A percentile compares a stretch with the other conserved stretches of the same genome.
These are phyloP conservation scores for Acropternis orthonyx DNA, from an alignment of 2,797 vertebrate species.

Conservation along the genomic window DNA sequence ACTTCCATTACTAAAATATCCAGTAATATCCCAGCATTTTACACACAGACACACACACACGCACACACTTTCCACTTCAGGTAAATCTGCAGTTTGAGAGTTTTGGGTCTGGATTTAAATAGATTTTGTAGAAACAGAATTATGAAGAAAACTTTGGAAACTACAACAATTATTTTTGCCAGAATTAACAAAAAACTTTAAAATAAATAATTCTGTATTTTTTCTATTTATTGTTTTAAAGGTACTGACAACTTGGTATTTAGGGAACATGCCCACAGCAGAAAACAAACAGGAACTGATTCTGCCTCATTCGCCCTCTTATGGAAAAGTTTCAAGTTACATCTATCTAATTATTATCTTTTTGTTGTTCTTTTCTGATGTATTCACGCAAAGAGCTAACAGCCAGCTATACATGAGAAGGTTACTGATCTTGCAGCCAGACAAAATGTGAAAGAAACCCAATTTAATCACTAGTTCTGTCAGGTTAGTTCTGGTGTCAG, in stretches of 20 bases:
- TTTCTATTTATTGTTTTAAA: background rate
- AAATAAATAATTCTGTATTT: background rate
- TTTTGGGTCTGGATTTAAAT: background rate
- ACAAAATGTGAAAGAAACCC: background rate
- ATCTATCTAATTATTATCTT: background rate
- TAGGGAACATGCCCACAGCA: background rate
- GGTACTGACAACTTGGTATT: background rate
- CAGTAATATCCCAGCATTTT: background rate
- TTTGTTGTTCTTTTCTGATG: background rate
- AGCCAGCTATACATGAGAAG: background rate
- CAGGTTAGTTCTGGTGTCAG: background rate
- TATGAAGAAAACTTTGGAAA: background rate
- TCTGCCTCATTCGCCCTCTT: background rate
- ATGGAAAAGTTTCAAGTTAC: background rate
- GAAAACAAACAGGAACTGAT: slow-evolving; percentile 9
- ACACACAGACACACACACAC: background rate
- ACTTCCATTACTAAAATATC: slow-evolving; percentile 39
- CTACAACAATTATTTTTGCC: background rate
- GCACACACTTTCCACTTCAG: background rate
- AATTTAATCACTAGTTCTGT: background rate
- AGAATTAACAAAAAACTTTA: background rate
- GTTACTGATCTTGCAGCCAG: background rate
- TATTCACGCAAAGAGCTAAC: background rate
- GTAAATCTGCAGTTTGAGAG: background rate
- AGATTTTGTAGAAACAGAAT: background rate